Base-by-base conservation (phyloP, 2,888 invertebrate genomes). In the Scaptomyza polygonia region DNA sequence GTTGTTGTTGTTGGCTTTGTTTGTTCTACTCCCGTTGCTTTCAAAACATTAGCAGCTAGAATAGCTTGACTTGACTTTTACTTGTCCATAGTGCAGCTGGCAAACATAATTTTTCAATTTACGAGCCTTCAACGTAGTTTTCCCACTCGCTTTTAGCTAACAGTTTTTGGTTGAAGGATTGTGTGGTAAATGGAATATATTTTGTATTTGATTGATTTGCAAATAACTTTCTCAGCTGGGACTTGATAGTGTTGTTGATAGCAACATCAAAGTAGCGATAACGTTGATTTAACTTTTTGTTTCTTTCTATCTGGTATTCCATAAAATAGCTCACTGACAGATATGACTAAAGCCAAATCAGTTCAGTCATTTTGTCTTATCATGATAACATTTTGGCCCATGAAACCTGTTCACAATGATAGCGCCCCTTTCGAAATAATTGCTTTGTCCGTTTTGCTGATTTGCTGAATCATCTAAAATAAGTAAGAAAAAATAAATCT, bases 391-490 rank as follows among this genome's bases (percentile, higher is more conserved):
- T 63, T 56, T 39, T 29, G 32, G 6, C 12, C 7, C 14, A 14
- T 14, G 21, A 29, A 29, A 42, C n/a, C 51, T 52, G 42, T 36
- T 36, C 51, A 25, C 55, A 69, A 78, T 80, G 85, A 80, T 81
- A 76, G 40, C 64, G 85, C 77, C 65, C n/a, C 58, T 82, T 79
- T 79, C 56, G 53, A 49, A 54, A 73, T 83, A 82, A 82, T 86
- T 86, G 78, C 86, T 68, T 86, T 86, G 77, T 42, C 49, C 1
- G 8, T 5, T 39, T 69, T 67, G 58, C 71, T 86, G 58, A 73
- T 86, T 58, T 76, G 80, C 86, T 77, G 86, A 82, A 66, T 82
- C 82, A 82, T 80, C 77, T 66, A 68, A 82, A 82, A 82, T 82
- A 82, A 82, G 25, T 82, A 67, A 39, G 39, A 2, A 3, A 62